These are phyloP conservation scores for Oxyscelio sp. DNA, from an alignment of 2,888 invertebrate species.

Conservation along the genomic window DNA sequence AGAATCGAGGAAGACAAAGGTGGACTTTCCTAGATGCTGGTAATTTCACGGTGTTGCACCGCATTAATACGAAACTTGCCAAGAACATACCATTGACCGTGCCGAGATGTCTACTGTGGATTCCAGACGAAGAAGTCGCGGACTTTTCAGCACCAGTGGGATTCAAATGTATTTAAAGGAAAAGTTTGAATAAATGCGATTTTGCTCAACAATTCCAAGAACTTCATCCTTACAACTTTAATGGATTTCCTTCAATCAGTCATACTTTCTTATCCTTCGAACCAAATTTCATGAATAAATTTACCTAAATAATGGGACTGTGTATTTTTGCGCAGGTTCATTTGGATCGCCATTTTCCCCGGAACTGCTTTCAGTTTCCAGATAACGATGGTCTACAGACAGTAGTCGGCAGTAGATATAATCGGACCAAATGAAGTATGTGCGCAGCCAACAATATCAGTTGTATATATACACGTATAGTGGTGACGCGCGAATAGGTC, in stretches of 20 bases:
- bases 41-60: slow-evolving; percentile 85
- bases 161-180: slow-evolving; percentile 75
- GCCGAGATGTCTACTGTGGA: slow-evolving; percentile 55
- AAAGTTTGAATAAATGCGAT: slow-evolving; percentile 74
- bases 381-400: slow-evolving; percentile 51
- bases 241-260: slow-evolving; percentile 71
- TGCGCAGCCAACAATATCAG: slow-evolving; percentile 80
- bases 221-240: slow-evolving; percentile 66
- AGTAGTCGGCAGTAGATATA: slow-evolving; percentile 79
- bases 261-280: slow-evolving; percentile 57
- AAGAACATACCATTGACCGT: slow-evolving; percentile 62
- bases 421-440: slow-evolving; percentile 86
- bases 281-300: slow-evolving; percentile 73
- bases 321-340: slow-evolving; percentile 52
- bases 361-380: slow-evolving; percentile 23
- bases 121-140: slow-evolving; percentile 41
- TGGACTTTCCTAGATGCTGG: slow-evolving; percentile 77
- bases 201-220: slow-evolving; percentile 64
- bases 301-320: slow-evolving; percentile 59
- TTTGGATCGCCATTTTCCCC: slow-evolving; percentile 30
- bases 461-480: slow-evolving; percentile 47
- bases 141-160: slow-evolving; percentile 75
- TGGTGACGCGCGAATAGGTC: slow-evolving; percentile 71
- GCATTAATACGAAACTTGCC: slow-evolving; percentile 80
- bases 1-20: slow-evolving; percentile 59